Conservation (phyloP, 2,888 invertebrate species). For the Alloscopus bannaensis region DNA sequence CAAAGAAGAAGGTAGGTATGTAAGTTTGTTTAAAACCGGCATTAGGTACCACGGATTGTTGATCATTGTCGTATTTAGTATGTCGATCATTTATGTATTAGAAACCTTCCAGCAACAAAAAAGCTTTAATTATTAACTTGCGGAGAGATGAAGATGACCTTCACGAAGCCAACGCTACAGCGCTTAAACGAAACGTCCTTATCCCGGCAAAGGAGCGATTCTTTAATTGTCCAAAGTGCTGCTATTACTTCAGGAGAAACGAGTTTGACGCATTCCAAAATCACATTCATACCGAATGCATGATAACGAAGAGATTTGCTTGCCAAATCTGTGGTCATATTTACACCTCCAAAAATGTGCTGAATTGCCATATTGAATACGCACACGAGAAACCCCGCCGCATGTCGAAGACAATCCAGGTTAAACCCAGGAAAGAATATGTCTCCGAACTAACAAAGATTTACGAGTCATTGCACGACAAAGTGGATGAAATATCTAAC, state of each 20-base stretch:
- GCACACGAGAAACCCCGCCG: slow-evolving; percentile 7
- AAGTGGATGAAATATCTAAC: not conserved
- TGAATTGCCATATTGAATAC: not conserved
- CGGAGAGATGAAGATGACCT: not conserved
- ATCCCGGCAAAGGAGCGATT: not conserved
- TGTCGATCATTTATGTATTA: too few relatives aligned
- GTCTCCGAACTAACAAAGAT: slow-evolving; percentile 3
- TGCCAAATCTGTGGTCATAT: slow-evolving; percentile 16
- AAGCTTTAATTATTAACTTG: too few relatives aligned
- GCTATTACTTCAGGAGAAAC: slow-evolving; percentile 4
- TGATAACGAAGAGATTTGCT: not conserved
- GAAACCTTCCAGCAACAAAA: too few relatives aligned
- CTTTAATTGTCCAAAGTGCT: slow-evolving; percentile 14
- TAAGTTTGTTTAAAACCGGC: too few relatives aligned
- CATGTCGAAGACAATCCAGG: not conserved
- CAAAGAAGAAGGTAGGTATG: too few relatives aligned
- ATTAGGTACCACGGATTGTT: too few relatives aligned
- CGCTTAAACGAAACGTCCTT: not conserved
- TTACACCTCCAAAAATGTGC: not conserved
- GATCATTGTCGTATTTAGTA: too few relatives aligned
- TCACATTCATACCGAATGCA: not conserved
- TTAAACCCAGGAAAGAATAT: slow-evolving; percentile 15
- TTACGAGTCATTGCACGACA: not conserved
- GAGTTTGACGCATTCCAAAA: not conserved
- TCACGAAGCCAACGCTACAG: not conserved